Evolutionary conservation across 2,797 vertebrate species (phyloP).

Genomic region (Buphagus erythrorhynchus): DNA sequence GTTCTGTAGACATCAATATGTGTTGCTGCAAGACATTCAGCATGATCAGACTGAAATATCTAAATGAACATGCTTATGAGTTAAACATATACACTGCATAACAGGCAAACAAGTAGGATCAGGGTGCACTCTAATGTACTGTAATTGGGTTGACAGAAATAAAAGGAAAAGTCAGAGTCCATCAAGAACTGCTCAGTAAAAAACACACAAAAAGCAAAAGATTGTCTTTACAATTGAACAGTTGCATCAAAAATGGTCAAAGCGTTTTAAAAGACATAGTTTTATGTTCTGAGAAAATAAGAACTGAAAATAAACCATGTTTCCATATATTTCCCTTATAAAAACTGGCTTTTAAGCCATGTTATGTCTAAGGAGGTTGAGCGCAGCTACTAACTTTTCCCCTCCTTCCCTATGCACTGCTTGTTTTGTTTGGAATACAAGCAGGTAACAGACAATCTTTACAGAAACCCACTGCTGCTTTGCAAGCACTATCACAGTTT

Average conservation of each 20-base stretch:
- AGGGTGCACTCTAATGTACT: constrained; percentile 62
- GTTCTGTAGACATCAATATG: constrained; percentile 69
- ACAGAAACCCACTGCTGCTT: not conserved
- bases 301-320: constrained; percentile 75
- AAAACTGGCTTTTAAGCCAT: constrained; percentile 66
- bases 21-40: constrained; percentile 79
- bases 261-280: constrained; percentile 76
- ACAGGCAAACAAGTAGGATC: constrained; percentile 73
- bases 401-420: not conserved
- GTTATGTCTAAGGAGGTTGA: constrained; percentile 49
- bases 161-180: constrained; percentile 87
- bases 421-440: constrained; percentile 43
- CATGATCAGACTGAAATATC: constrained; percentile 83
- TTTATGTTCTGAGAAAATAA: constrained; percentile 68
- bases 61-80: constrained; percentile 82
- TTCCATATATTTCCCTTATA: constrained; percentile 59
- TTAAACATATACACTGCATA: constrained; percentile 75
- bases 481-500: not conserved
- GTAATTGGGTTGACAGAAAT: constrained; percentile 87
- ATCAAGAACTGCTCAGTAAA: constrained; percentile 84
- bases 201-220: constrained; percentile 70
- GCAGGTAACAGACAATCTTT: constrained; percentile 55
- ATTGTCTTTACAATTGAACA: constrained; percentile 77
- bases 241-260: constrained; percentile 76
- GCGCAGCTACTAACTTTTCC: constrained; percentile 23